Evolutionary conservation across 1,140 invertebrate genomes (phyloP).

Genomic region (Pogonus chalceus): DNA sequence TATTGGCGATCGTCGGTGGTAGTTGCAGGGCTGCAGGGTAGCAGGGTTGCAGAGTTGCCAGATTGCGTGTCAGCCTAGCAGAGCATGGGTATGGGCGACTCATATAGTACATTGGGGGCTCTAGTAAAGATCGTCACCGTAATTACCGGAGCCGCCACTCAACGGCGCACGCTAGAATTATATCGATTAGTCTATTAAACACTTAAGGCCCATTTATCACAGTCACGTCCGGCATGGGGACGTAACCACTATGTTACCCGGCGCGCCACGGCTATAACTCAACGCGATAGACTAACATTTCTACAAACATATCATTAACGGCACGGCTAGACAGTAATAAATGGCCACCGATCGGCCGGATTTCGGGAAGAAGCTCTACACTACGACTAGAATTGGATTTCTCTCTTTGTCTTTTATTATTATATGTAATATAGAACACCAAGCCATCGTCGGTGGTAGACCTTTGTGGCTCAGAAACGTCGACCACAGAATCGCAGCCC

Average conservation of each 20-base stretch:
- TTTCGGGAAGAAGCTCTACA: neutral
- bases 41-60: neutral
- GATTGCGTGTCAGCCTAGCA: neutral
- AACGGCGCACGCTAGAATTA: slow-evolving; percentile 29
- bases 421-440: neutral
- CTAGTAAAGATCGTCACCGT: slow-evolving; percentile 16
- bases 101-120: no score
- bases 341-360: neutral
- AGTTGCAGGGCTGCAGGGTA: neutral
- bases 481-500: neutral
- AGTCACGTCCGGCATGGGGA: slow-evolving; percentile 19
- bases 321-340: neutral
- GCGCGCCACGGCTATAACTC: neutral
- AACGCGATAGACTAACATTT: neutral
- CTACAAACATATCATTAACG: slow-evolving; percentile 6
- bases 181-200: slow-evolving; percentile 37
- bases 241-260: neutral
- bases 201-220: slow-evolving; percentile 33
- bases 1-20: neutral
- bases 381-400: no score
- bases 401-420: no score
- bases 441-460: neutral
- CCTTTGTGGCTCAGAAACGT: neutral
- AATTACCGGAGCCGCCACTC: slow-evolving; percentile 31
- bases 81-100: slow-evolving; percentile 9